A percentile compares a stretch with the other conserved stretches of the same genome.
These are phyloP conservation scores for Dasyurus viverrinus DNA, from an alignment of 2,113 vertebrate genomes.

Conservation along the genomic window DNA sequence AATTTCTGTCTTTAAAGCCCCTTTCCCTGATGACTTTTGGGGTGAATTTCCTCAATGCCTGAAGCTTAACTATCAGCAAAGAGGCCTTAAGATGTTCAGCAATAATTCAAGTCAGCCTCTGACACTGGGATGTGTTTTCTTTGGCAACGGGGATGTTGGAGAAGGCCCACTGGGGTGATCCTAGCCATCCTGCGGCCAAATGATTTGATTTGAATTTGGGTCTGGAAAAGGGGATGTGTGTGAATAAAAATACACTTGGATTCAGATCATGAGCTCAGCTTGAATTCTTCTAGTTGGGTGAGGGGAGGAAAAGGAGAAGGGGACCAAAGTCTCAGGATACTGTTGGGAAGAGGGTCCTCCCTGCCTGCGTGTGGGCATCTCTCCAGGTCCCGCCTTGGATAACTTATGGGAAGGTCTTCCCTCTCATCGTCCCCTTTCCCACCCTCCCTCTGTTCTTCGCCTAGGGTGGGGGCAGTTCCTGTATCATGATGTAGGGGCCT, in stretches of 20 bases:
- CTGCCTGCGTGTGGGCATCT: background rate
- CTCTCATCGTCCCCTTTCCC: background rate
- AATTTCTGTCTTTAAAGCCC: background rate
- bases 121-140: background rate
- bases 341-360: background rate
- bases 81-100: background rate
- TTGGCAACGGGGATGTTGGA: background rate
- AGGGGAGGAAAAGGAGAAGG: background rate
- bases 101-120: background rate
- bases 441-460: background rate
- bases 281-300: background rate
- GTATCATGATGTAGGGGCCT: background rate
- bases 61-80: background rate
- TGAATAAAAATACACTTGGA: background rate
- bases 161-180: constrained; percentile 1
- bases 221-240: background rate
- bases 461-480: background rate
- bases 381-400: background rate
- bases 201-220: background rate
- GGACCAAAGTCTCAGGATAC: too few relatives aligned
- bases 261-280: background rate
- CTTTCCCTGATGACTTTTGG: background rate
- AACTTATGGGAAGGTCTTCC: background rate
- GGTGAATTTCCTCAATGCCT: background rate
- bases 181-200: background rate